Evolutionary conservation across 2,113 vertebrate genomes (phyloP), one percentile per base, ranked within the genome.

Genomic region (Hippocampus comes): DNA sequence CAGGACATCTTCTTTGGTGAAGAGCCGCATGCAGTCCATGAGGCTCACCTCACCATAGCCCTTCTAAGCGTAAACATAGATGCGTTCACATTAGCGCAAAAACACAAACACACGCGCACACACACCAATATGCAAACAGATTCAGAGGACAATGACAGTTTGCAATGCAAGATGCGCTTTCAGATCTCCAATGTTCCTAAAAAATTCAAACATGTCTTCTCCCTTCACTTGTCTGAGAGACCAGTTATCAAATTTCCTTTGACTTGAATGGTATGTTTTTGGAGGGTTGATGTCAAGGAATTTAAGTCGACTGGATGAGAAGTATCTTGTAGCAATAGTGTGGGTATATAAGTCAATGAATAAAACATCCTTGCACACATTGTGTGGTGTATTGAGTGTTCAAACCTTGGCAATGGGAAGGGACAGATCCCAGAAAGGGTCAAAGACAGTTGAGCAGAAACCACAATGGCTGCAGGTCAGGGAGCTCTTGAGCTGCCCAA

Each of bases 361-460:
- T 11, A 38, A 61, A 61, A 18, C 11, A 61, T 61, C 6, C 59
- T 14, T 27, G 27, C 53, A 56, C 53, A 23, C 53, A 56, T 56
- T 66, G 68, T 74, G 53, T 69, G 30, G 60, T 63, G 8, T 59
- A 53, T 68, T 67, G 48, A 57, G 72, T 73, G 21, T 34, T 66
- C 89, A 84, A 65, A 98, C 97, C 97, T 99, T 98, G 82, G 95
- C 85, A 72, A 99, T 99, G 69, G 97, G 97, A 79, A 99, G 89
- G 42, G 97, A 99, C 71, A 99, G 93, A 90, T 99, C 97, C 97
- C 97, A 99, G 91, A 99, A 99, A 60, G 97, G 97, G 82, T 99
- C 97, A 0, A 98, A 98, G 83, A 96, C 96, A 0, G 97, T 99
- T 65, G 97, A 99, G 84, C 97, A 98, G 90, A 96, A 96, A 9